A percentile compares a stretch with the other conserved stretches of the same genome.
Evolutionary conservation across 2,888 invertebrate species (phyloP).

Genomic region (Habrosyne pyritoides): DNA sequence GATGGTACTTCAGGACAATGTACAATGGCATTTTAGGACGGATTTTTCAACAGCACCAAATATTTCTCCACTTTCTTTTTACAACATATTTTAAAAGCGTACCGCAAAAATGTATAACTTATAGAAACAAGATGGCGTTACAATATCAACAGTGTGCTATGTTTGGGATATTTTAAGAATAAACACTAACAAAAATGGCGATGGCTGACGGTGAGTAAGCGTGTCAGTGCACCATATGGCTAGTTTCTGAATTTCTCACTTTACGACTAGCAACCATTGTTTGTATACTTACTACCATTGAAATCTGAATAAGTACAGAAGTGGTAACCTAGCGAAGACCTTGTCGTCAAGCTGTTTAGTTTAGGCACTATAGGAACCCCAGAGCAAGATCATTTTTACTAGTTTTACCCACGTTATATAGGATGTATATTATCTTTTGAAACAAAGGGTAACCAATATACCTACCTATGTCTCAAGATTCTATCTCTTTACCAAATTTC

Average conservation of each 20-base stretch:
- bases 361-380: neutral
- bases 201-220: slow-evolving; percentile 22
- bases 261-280: slow-evolving; percentile 14
- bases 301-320: neutral
- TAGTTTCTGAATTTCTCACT: slow-evolving; percentile 15
- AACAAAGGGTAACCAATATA: too few species aligned
- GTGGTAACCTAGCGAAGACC: neutral
- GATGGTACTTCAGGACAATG: too few species aligned
- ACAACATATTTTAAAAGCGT: too few species aligned
- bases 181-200: slow-evolving; percentile 6
- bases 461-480: too few species aligned
- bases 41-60: neutral
- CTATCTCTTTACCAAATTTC: too few species aligned
- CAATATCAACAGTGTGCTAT: neutral
- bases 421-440: too few species aligned
- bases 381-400: too few species aligned
- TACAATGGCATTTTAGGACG: too few species aligned
- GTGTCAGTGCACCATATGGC: slow-evolving; percentile 21
- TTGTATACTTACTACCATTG: slow-evolving; percentile 13
- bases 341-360: neutral
- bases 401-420: too few species aligned
- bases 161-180: slow-evolving; percentile 8
- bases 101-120: neutral
- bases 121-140: slow-evolving; percentile 1
- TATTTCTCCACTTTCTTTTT: neutral